phyloP scores from a whole-genome alignment of 2,113 vertebrate genomes.

The Rhegmatorhina hoffmannsi region DNA sequence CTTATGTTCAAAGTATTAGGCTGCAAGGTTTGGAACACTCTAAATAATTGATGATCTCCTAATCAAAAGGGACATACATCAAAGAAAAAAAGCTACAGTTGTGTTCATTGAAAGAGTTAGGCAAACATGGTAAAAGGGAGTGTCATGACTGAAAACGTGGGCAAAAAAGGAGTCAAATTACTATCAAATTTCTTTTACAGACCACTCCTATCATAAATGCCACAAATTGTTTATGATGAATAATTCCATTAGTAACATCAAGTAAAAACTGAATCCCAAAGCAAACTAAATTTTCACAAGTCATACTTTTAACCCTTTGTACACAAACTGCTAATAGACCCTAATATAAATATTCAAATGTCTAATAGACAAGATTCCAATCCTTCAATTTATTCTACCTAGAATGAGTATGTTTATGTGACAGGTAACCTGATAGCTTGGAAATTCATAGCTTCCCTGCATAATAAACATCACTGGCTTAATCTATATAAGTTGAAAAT shows the following conservation, averaged over 20 bases:
- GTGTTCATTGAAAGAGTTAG: constrained; percentile 45
- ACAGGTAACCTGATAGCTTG: not conserved
- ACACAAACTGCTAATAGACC: not conserved
- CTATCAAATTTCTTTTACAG: not conserved
- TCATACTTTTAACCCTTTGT: not conserved
- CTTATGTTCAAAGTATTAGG: constrained; percentile 64
- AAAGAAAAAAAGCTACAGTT: constrained; percentile 56
- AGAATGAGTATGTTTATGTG: not conserved
- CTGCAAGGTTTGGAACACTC: constrained; percentile 62
- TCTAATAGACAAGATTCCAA: not conserved
- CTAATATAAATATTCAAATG: not conserved
- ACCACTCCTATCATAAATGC: not conserved
- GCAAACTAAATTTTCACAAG: not conserved
- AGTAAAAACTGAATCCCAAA: not conserved
- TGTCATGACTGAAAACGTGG: not conserved
- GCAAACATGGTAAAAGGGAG: constrained; percentile 4
- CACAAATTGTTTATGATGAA: constrained; percentile 13
- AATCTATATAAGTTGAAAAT: not conserved
- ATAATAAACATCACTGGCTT: not conserved
- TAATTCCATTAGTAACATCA: constrained; percentile 11
- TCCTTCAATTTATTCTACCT: not conserved
- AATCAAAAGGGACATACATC: constrained; percentile 70
- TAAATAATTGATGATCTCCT: constrained; percentile 73
- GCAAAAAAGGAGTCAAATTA: not conserved
- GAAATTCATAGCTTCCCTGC: not conserved